Base-by-base conservation (phyloP, 2,888 invertebrate genomes). In the Dynastes hyllus region DNA sequence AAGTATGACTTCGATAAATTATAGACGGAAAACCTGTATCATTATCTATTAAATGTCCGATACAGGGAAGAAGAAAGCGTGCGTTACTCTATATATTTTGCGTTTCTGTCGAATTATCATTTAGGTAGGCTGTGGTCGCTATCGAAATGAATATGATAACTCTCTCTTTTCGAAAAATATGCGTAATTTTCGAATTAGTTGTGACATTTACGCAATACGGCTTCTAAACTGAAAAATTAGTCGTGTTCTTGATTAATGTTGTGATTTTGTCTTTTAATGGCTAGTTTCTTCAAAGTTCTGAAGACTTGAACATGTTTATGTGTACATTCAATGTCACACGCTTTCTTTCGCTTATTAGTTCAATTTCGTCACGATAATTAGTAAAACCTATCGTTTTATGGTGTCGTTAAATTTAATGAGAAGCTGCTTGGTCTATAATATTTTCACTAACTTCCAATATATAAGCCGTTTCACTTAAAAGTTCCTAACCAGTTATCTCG, bases 101-200 rank as follows among this genome's bases (percentile, higher is more conserved):
- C 63, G 27, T 61, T 75, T 61, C 27, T 45, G 50, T 75, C 16
- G 50, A 61, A 75, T 8, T 61, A 40, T 16, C n/a, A 58, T 11
- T 55, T 55, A 73, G 13, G 40, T 61, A 58, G 58, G 13, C 16
- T 11, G 37, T 5, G 5, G 37, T 58, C n/a, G 16, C n/a, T 5
- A 55, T 71, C n/a, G 58, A 70, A 70, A 70, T 69, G 40, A 22
- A 27, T 50, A 9, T 45, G 29, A 53, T 70, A 29, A 71, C 71
- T 71, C 71, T 71, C 71, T 55, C 71, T 71, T 71, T 55, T 71
- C n/a, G 4, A 32, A 67, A 67, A 22, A 58, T 58, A 16, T 58
- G 22, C 22, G 22, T 16, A 22, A 58, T 58, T 58, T 22, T 58
- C 45, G 55, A 58, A 58, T 58, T 22, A 22, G n/a, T 53, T 53